Evolutionary conservation across 2,888 invertebrate genomes (phyloP), one percentile per base, ranked within the genome.

Genomic region (Rhagonycha lutea): DNA sequence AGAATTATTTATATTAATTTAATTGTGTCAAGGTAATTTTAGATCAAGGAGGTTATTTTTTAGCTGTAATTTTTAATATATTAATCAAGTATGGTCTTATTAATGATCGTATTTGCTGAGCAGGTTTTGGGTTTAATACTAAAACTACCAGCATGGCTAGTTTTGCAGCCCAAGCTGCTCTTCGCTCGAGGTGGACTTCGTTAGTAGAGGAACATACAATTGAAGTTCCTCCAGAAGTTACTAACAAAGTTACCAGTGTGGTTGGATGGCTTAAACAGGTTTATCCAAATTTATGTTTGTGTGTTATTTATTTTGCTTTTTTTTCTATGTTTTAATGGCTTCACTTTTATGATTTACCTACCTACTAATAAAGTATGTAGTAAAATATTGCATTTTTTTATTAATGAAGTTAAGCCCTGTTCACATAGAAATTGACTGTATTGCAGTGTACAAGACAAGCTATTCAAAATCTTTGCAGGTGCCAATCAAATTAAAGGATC

Each of bases 201-300:
- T 89, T 94, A 84, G 92, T 93, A 81, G 94, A 94, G 86, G 92
- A 92, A 69, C 92, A 92, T 79, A 91, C 91, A 80, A 90, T 93
- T 79, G 92, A 93, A 84, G 91, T 93, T 70, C 90, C 90, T 81
- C 87, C 88, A 72, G 92, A 93, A 85, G 92, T 93, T 74, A 91
- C 93, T 12, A 93, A 92, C 82, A 92, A 94, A 84, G 92, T 94
- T 82, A 91, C 93, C 81, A 94, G 93, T 82, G 94, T 94, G 84
- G 94, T 94, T 80, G 94, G 94, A 89, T 94, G 94, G 94, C 91
- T 94, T 70, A 94, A 94, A 90, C 94, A 94, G 94, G 94, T 87
- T 24, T 74, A 62, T 72, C n/a, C 23, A 65, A 74, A 18, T 24
- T 23, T 28, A 11, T 67, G 23, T 62, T 47, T 14, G 9, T 26